Evolutionary conservation across 2,113 vertebrate species (phyloP).

Genomic region (Pelusios castaneus): DNA sequence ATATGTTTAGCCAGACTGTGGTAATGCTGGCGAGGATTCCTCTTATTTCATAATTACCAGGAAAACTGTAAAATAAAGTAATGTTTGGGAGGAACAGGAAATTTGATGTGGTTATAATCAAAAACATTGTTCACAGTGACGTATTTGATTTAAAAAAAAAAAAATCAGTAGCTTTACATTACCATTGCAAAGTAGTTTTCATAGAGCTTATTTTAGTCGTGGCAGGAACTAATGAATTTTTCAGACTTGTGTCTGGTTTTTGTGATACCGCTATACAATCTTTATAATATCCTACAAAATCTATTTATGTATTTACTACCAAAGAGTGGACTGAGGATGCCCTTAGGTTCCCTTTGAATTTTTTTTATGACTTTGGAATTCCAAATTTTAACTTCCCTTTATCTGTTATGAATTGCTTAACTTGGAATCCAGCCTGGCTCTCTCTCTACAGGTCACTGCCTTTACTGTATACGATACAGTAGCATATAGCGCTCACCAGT

Average conservation of each 20-base stretch:
- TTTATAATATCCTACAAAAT: slow-evolving; percentile 68
- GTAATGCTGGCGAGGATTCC: slow-evolving; percentile 55
- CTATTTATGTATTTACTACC: slow-evolving; percentile 42
- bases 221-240: slow-evolving; percentile 67
- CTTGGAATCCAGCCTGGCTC: neutral
- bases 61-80: slow-evolving; percentile 60
- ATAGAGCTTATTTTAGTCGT: slow-evolving; percentile 66
- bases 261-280: slow-evolving; percentile 64
- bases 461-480: neutral
- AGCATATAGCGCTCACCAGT: neutral
- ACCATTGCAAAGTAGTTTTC: slow-evolving; percentile 63
- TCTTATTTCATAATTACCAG: slow-evolving; percentile 64
- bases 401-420: slow-evolving; percentile 3
- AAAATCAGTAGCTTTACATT: slow-evolving; percentile 57
- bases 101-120: slow-evolving; percentile 69
- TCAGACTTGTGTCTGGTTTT: slow-evolving; percentile 63
- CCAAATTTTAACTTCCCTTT: slow-evolving; percentile 56
- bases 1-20: slow-evolving; percentile 62
- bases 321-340: slow-evolving; percentile 30
- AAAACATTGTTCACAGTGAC: slow-evolving; percentile 63
- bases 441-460: neutral
- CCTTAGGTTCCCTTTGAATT: slow-evolving; percentile 57
- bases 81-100: slow-evolving; percentile 58
- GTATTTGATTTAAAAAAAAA: slow-evolving; percentile 48
- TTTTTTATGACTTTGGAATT: slow-evolving; percentile 67